Percentiles rank a stretch among this genome's conserved stretches.
Conservation (phyloP, 2,888 invertebrate genomes). For the Tolmerus cingulatus region DNA sequence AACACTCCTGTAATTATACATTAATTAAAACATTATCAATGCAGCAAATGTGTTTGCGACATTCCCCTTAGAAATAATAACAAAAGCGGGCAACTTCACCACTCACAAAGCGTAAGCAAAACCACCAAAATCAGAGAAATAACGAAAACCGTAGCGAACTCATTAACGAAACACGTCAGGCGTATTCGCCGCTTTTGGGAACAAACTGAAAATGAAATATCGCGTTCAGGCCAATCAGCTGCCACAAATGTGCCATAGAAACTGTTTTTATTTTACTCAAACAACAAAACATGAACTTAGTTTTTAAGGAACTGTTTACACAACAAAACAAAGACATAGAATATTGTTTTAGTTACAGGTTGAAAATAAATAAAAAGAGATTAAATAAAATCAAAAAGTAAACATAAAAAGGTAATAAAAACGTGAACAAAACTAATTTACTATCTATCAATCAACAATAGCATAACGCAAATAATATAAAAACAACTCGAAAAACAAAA, state of each 20-base stretch:
- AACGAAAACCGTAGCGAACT: background rate
- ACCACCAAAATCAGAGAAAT: background rate
- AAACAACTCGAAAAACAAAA: background rate
- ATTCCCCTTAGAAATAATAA: background rate
- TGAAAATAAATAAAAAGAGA: slow-evolving; percentile 19
- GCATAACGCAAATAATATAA: slow-evolving; percentile 10
- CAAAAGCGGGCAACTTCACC: background rate
- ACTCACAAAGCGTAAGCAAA: background rate
- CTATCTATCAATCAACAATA: slow-evolving; percentile 28
- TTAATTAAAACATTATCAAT: slow-evolving; percentile 7
- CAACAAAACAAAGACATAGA: slow-evolving; percentile 35
- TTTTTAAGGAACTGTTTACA: slow-evolving; percentile 42
- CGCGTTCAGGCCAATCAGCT: slow-evolving; percentile 13
- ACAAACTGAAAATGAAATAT: background rate
- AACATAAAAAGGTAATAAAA: background rate
- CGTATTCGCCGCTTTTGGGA: background rate
- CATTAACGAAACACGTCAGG: background rate
- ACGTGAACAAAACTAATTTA: slow-evolving; percentile 4
- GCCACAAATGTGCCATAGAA: slow-evolving; percentile 47
- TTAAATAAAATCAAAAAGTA: slow-evolving; percentile 1
- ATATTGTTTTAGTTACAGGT: slow-evolving; percentile 43
- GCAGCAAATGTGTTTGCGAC: slow-evolving; percentile 14
- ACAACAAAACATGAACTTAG: slow-evolving; percentile 35
- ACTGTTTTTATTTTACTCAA: slow-evolving; percentile 45
- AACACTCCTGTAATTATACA: slow-evolving; percentile 1